These are phyloP conservation scores for Illadopsis cleaveri DNA, from an alignment of 2,113 vertebrate species.

Conservation along the genomic window DNA sequence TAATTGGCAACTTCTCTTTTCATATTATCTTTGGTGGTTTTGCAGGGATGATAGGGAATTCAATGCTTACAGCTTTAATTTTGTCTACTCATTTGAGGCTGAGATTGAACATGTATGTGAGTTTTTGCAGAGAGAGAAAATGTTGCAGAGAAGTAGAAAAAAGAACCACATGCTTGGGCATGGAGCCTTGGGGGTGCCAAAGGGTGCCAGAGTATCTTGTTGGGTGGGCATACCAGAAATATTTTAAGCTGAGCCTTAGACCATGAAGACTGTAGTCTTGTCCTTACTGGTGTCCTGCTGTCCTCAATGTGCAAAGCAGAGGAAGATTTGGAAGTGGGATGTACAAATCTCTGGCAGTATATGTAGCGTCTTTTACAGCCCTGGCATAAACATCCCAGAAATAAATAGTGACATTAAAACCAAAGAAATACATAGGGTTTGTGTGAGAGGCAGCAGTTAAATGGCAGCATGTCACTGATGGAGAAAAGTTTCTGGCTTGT, in stretches of 20 bases:
- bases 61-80: conserved; percentile 23
- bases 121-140: not conserved
- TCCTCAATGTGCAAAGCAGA: not conserved
- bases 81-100: conserved; percentile 10
- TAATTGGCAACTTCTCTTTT: not conserved
- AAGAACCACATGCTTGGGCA: rapidly evolving
- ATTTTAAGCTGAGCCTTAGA: not conserved
- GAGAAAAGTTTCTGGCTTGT: not conserved
- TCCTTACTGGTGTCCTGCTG: not conserved
- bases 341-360: not conserved
- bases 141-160: not conserved
- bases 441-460: not conserved
- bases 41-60: conserved; percentile 13
- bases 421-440: not conserved
- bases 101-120: not conserved
- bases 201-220: not conserved
- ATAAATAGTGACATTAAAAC: not conserved
- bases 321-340: not conserved
- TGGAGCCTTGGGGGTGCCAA: not conserved
- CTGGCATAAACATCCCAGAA: not conserved
- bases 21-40: not conserved
- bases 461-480: not conserved
- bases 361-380: not conserved
- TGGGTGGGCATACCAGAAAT: not conserved
- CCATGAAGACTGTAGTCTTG: not conserved